Conservation (phyloP, 2,888 invertebrate species). For the Apoda limacodes region DNA sequence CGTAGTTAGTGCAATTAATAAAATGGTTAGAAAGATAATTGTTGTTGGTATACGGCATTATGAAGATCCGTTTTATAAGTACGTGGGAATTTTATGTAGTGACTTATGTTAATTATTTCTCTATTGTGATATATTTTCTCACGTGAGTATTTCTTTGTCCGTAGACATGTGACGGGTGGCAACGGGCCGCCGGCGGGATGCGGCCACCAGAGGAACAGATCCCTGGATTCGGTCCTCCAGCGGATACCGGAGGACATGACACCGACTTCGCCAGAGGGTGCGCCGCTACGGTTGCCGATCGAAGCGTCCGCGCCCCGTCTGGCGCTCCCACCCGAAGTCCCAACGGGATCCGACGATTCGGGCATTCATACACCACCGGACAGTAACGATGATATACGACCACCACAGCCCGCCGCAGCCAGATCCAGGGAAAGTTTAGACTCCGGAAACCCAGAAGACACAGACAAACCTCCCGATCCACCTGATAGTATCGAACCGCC, state of each 20-base stretch:
- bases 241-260: slow-evolving; percentile 88
- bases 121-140: no score
- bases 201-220: slow-evolving; percentile 88
- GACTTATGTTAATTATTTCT: no score
- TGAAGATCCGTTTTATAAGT: slow-evolving; percentile 63
- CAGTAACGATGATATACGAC: slow-evolving; percentile 63
- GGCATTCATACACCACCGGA: slow-evolving; percentile 71
- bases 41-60: slow-evolving; percentile 58
- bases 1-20: slow-evolving; percentile 32
- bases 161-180: slow-evolving; percentile 59
- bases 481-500: slow-evolving; percentile 40
- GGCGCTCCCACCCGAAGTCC: slow-evolving; percentile 56
- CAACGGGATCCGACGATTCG: slow-evolving; percentile 82
- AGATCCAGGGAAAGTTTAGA: slow-evolving; percentile 82
- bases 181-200: slow-evolving; percentile 65
- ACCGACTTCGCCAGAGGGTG: slow-evolving; percentile 60
- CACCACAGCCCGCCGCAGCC: slow-evolving; percentile 54
- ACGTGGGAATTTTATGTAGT: no score
- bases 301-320: slow-evolving; percentile 69
- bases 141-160: slow-evolving; percentile 40
- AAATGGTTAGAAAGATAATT: slow-evolving; percentile 62
- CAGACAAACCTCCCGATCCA: slow-evolving; percentile 61
- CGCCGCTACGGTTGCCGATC: slow-evolving; percentile 45
- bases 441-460: slow-evolving; percentile 74
- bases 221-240: slow-evolving; percentile 90